Percentiles rank a stretch among this genome's conserved stretches.
Conservation (phyloP, 2,888 invertebrate species). For the Mythimna ferrago region DNA sequence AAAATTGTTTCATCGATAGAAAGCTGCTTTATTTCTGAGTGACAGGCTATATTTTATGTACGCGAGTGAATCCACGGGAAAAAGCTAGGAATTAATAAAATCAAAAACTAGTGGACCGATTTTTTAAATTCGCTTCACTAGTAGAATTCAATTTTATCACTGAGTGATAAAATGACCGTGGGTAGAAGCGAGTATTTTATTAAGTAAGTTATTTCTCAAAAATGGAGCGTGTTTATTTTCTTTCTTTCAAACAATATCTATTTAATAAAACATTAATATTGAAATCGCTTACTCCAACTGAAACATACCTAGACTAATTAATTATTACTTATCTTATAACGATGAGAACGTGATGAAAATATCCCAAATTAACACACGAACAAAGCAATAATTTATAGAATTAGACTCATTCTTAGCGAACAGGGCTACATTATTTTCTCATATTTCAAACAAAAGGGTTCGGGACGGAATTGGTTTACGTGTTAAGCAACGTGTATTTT, state of each 20-base stretch:
- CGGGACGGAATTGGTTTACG: conserved; percentile 24
- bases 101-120: too few relatives aligned
- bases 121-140: too few relatives aligned
- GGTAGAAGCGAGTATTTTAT: too few relatives aligned
- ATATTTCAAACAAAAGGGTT: conserved; percentile 23
- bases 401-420: conserved; percentile 10
- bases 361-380: not conserved
- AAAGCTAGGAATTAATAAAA: too few relatives aligned
- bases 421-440: conserved; percentile 31
- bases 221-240: not conserved
- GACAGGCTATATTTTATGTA: too few relatives aligned
- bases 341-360: conserved; percentile 1
- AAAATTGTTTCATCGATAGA: too few relatives aligned
- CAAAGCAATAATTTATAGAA: conserved; percentile 22
- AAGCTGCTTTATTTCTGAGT: too few relatives aligned
- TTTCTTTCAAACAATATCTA: not conserved
- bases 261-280: not conserved
- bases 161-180: too few relatives aligned
- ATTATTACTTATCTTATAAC: conserved; percentile 11
- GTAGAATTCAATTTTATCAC: too few relatives aligned
- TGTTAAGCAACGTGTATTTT: conserved; percentile 23
- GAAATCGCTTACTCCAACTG: not conserved
- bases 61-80: too few relatives aligned
- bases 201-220: too few relatives aligned
- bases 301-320: conserved; percentile 11